phyloP scores from a whole-genome alignment of 2,113 vertebrate species.

The Tor tambroides region DNA sequence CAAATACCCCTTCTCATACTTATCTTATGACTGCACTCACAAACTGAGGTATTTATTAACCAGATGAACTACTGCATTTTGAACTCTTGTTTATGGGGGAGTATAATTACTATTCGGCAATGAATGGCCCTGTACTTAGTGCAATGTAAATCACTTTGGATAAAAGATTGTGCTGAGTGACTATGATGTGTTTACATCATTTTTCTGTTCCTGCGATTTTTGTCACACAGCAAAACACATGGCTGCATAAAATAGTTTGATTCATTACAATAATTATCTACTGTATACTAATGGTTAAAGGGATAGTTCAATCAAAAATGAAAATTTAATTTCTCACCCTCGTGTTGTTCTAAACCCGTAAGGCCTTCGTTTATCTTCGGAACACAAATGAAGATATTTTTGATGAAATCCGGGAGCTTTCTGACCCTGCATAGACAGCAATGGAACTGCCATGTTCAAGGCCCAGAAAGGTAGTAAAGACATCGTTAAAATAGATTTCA shows the following conservation, averaged over 20 bases:
- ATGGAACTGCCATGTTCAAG: too few species aligned
- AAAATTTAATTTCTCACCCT: too few species aligned
- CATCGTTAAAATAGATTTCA: too few species aligned
- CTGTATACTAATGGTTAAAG: not conserved
- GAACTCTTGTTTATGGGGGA: not conserved
- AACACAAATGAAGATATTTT: too few species aligned
- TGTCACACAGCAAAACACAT: too few species aligned
- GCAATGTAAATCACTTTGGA: not conserved
- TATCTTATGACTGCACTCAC: not conserved
- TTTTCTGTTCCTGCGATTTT: not conserved
- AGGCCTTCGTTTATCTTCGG: too few species aligned
- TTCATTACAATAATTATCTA: not conserved
- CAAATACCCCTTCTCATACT: not conserved
- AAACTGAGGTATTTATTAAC: not conserved
- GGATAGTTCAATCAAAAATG: too few species aligned
- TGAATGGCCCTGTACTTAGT: not conserved
- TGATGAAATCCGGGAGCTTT: too few species aligned
- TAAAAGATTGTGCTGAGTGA: not conserved
- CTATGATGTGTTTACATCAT: not conserved
- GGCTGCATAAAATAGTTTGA: not conserved
- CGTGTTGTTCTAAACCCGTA: too few species aligned
- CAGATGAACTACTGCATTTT: not conserved
- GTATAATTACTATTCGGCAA: not conserved
- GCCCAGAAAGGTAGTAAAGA: too few species aligned
- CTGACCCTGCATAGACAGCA: too few species aligned